Conservation (phyloP, 2,797 vertebrate genomes). For the Amblyopsis hoosieri region DNA sequence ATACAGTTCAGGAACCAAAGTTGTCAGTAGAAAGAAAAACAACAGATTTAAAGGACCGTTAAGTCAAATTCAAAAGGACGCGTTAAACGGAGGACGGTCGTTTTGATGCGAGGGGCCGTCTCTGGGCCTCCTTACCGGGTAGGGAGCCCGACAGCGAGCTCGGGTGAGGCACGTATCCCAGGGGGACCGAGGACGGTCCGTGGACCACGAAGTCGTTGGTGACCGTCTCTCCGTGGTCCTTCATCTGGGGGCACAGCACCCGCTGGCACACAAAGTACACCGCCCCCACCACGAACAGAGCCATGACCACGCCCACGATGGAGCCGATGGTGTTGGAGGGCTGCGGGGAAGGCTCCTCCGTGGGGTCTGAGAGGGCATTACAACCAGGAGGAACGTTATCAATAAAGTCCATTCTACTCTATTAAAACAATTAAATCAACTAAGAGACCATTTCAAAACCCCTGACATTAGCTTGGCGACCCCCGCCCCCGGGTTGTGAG, state of each 20-base stretch:
- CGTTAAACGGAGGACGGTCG: no score
- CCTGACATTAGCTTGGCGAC: no score
- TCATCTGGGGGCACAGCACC: constrained; percentile 94
- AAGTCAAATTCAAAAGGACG: no score
- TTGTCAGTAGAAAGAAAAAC: no score
- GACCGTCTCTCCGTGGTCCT: constrained; percentile 93
- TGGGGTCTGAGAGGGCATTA: constrained; percentile 78
- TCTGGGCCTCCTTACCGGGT: constrained; percentile 77
- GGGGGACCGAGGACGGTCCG: constrained; percentile 88
- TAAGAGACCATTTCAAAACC: no score
- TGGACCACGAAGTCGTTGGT: constrained; percentile 94
- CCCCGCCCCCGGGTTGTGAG: no score
- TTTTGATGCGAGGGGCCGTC: no score
- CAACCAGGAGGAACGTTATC: neutral
- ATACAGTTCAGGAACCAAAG: no score
- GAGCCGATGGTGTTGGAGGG: constrained; percentile 92
- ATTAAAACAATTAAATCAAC: no score
- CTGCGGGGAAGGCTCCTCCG: constrained; percentile 89
- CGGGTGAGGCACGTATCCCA: constrained; percentile 94
- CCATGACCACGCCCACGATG: constrained; percentile 92
- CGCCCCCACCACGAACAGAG: constrained; percentile 91
- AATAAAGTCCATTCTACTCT: no score
- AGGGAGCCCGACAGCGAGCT: constrained; percentile 91
- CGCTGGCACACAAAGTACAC: constrained; percentile 97
- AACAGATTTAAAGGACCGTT: no score